A percentile compares a stretch with the other conserved stretches of the same genome.
Conservation (phyloP, 2,797 vertebrate species). For the Sphaeramia orbicularis region DNA sequence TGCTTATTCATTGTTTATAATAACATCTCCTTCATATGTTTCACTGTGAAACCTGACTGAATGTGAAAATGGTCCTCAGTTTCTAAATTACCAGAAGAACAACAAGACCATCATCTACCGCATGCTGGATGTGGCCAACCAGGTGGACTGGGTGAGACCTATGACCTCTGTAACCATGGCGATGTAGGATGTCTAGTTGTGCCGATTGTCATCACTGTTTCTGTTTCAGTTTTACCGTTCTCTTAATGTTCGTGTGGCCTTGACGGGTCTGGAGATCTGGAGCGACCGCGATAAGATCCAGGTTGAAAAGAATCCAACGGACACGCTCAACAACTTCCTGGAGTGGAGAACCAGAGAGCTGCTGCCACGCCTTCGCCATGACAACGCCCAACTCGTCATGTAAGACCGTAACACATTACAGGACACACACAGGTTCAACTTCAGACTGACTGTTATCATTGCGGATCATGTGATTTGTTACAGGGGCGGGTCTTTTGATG, state of each 20-base stretch:
- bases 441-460: accelerated
- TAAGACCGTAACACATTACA: slow-evolving; percentile 15
- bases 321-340: slow-evolving; percentile 89
- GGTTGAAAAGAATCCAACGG: slow-evolving; percentile 79
- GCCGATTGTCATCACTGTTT: background rate
- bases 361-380: slow-evolving; percentile 88
- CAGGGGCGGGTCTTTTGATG: slow-evolving; percentile 87
- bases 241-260: slow-evolving; percentile 89
- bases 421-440: background rate
- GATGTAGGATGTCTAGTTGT: background rate
- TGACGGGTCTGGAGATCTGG: slow-evolving; percentile 94
- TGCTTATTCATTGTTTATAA: background rate
- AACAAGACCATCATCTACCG: slow-evolving; percentile 86
- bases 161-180: background rate
- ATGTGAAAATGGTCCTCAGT: slow-evolving; percentile 60
- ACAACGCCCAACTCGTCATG: slow-evolving; percentile 90
- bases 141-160: slow-evolving; percentile 90
- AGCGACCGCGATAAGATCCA: slow-evolving; percentile 83
- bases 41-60: background rate
- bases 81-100: slow-evolving; percentile 83
- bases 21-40: background rate
- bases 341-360: slow-evolving; percentile 88
- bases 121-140: slow-evolving; percentile 90
- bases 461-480: accelerated
- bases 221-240: slow-evolving; percentile 89